Percentiles rank a stretch among this genome's conserved stretches.
phyloP scores from a whole-genome alignment of 2,797 vertebrate genomes.

The Tenualosa ilisha region DNA sequence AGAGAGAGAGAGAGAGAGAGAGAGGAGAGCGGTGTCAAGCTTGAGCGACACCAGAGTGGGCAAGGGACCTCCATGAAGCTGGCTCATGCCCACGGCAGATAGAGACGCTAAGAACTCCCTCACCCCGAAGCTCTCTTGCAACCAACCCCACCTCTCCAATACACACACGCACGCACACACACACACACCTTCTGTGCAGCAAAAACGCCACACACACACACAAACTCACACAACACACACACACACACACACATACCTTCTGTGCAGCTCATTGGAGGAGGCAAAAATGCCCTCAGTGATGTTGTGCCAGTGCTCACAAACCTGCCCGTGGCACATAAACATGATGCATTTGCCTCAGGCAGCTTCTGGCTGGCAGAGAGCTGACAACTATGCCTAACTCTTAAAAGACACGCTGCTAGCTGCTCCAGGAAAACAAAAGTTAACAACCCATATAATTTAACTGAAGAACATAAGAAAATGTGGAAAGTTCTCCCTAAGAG shows the following conservation, averaged over 20 bases:
- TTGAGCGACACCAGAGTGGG: background rate
- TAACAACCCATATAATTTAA: background rate
- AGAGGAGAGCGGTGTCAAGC: background rate
- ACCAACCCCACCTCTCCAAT: background rate
- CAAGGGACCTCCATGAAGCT: background rate
- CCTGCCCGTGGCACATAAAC: conserved; percentile 11
- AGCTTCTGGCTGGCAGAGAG: background rate
- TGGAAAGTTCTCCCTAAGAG: background rate
- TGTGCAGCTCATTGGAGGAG: background rate
- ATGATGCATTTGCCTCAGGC: background rate
- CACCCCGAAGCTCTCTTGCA: background rate
- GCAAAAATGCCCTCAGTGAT: conserved; percentile 3
- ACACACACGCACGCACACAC: too few species aligned
- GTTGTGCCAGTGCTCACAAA: conserved; percentile 8
- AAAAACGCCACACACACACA: too few species aligned
- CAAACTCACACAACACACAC: background rate
- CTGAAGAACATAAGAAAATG: conserved; percentile 8
- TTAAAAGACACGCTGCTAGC: background rate
- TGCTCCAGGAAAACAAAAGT: background rate
- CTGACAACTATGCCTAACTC: conserved; percentile 11
- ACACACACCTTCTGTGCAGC: background rate
- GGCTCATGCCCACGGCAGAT: background rate
- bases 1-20: background rate
- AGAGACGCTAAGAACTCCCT: background rate
- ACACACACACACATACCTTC: background rate